Percentiles rank a stretch among this genome's conserved stretches.
phyloP scores from a whole-genome alignment of 1,140 invertebrate species.

The Aphis gossypii region DNA sequence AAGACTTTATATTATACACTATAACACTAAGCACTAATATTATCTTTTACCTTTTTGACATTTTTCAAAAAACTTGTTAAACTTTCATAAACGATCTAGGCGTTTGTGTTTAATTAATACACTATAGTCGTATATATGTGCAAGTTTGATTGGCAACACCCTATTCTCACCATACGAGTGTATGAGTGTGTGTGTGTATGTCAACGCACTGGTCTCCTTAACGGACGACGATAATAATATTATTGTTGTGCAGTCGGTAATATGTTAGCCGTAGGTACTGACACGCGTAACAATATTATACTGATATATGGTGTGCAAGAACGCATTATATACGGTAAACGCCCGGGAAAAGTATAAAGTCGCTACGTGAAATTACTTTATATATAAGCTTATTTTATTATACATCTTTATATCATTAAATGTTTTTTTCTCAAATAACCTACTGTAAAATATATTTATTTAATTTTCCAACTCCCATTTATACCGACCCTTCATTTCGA shows the following conservation, averaged over 20 bases:
- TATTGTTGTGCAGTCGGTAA: not conserved
- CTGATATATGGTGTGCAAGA: not conserved
- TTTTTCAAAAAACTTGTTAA: not conserved
- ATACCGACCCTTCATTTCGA: not conserved
- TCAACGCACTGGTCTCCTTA: not conserved
- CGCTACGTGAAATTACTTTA: not conserved
- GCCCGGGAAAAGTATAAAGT: not conserved
- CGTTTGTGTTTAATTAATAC: not conserved
- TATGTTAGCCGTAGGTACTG: not conserved
- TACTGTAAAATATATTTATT: not conserved
- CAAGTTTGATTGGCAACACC: not conserved
- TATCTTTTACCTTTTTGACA: not conserved
- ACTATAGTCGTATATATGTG: not conserved
- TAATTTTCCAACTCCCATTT: not conserved
- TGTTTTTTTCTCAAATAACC: not conserved
- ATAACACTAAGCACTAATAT: not conserved
- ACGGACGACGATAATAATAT: not conserved
- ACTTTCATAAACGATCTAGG: not conserved
- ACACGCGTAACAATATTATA: not conserved
- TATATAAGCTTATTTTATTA: not conserved
- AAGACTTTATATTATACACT: not conserved
- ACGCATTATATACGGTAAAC: not conserved
- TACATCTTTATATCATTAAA: not conserved
- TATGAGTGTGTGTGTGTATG: not conserved
- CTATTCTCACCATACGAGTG: too few relatives aligned